Base-by-base conservation (phyloP, 2,113 vertebrate species). In the Acrocephalus kingi region DNA sequence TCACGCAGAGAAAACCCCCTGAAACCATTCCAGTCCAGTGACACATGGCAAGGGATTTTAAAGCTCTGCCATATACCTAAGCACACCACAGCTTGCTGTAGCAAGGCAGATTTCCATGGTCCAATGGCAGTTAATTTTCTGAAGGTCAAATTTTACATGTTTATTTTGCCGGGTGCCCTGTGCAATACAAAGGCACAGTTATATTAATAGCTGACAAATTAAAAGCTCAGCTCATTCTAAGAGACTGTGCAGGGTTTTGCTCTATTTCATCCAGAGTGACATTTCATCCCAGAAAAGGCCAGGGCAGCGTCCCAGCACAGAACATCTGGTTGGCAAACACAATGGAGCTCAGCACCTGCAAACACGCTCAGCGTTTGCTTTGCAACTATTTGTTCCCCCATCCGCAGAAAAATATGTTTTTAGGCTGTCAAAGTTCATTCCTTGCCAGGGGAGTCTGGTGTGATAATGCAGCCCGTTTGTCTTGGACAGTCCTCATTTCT, bases 281-380 rank as follows among this genome's bases (percentile, higher is more conserved):
- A 94, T 96, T 96, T 96, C 84, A 62, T 90, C 88, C 94, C 78
- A 97, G 96, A 90, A 93, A 87, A 80, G 93, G 77, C 91, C 82
- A 76, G 89, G 78, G 85, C 86, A 79, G 69, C 5, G 7, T 95
- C 95, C 94, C 97, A 94, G 90, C 89, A 31, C 94, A 84, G 92
- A 98, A 98, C 98, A 98, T 98, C 98, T 98, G 98, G 97, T 96
- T 98, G 98, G 97, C 96, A 21, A 95, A 95, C 87, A 96, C 97
- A 96, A 96, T 97, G 95, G 97, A 97, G 96, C 92, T 43, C 67
- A 94, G 91, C 98, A 98, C 98, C 98, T 98, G 98, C 51, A 16
- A 93, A 77, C 79, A 91, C 9, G 93, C 85, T 81, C 15, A 80
- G 51, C 96, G 97, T 97, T 98, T 97, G 95, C 96, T 96, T 97